phyloP scores from a whole-genome alignment of 1,140 invertebrate species.

The Ostrea denselamellosa region DNA sequence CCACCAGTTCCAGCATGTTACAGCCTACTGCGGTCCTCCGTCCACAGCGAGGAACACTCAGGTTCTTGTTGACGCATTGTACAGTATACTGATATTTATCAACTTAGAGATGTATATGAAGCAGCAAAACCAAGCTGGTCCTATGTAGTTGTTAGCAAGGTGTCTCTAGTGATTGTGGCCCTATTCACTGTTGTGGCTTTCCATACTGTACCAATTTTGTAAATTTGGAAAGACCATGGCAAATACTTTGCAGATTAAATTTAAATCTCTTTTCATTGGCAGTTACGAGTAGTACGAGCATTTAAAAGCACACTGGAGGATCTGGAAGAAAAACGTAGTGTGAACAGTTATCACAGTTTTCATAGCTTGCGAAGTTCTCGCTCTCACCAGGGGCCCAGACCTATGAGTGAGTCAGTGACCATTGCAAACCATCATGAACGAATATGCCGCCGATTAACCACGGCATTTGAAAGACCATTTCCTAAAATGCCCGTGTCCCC shows the following conservation, averaged over 20 bases:
- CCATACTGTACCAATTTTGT: conserved; percentile 7
- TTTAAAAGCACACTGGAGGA: conserved; percentile 99
- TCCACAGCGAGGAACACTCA: neutral
- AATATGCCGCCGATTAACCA: conserved; percentile 59
- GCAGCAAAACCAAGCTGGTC: neutral
- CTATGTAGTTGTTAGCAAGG: neutral
- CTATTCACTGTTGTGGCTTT: conserved; percentile 12
- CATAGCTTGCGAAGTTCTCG: conserved; percentile 93
- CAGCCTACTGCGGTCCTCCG: neutral
- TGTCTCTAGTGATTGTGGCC: conserved; percentile 7
- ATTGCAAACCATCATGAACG: conserved; percentile 63
- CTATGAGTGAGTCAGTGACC: conserved; percentile 84
- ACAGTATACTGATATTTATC: neutral
- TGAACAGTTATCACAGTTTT: conserved; percentile 98
- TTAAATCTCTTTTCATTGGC: conserved; percentile 77
- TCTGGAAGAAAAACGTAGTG: conserved; percentile 96
- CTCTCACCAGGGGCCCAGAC: conserved; percentile 87
- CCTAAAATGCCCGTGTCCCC: conserved; percentile 57
- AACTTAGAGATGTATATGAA: neutral
- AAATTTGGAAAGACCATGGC: conserved; percentile 11
- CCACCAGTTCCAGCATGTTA: neutral
- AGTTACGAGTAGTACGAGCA: conserved; percentile 99
- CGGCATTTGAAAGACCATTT: conserved; percentile 55
- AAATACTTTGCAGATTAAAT: conserved; percentile 34
- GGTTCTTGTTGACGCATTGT: neutral